Evolutionary conservation across 2,797 vertebrate genomes (phyloP).

Genomic region (Ibycter americanus): DNA sequence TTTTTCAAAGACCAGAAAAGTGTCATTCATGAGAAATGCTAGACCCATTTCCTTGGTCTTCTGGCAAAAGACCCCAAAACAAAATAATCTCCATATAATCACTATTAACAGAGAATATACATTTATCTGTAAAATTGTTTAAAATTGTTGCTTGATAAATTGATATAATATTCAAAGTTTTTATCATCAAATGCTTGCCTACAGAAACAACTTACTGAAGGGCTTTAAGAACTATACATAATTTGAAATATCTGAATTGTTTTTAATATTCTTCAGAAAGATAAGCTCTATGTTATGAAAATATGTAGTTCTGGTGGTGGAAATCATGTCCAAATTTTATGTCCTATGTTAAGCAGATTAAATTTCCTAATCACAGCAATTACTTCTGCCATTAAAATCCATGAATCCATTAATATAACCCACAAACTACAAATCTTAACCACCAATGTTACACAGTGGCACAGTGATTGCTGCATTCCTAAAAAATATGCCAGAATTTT

Average conservation of each 20-base stretch:
- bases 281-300: not conserved
- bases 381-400: not conserved
- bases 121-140: not conserved
- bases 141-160: not conserved
- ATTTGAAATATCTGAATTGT: not conserved
- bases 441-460: not conserved
- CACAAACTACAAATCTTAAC: not conserved
- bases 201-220: rapidly evolving
- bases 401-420: not conserved
- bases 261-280: not conserved
- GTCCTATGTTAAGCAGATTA: not conserved
- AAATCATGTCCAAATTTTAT: not conserved
- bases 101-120: not conserved
- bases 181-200: not conserved
- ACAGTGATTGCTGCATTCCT: not conserved
- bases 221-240: not conserved
- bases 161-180: not conserved
- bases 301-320: not conserved
- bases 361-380: not conserved
- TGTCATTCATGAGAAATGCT: not conserved
- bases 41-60: not conserved
- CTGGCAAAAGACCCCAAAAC: not conserved
- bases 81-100: not conserved
- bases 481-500: not conserved
- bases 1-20: not conserved